Base-by-base conservation (phyloP, 2,113 vertebrate species). In the Panurus biarmicus region DNA sequence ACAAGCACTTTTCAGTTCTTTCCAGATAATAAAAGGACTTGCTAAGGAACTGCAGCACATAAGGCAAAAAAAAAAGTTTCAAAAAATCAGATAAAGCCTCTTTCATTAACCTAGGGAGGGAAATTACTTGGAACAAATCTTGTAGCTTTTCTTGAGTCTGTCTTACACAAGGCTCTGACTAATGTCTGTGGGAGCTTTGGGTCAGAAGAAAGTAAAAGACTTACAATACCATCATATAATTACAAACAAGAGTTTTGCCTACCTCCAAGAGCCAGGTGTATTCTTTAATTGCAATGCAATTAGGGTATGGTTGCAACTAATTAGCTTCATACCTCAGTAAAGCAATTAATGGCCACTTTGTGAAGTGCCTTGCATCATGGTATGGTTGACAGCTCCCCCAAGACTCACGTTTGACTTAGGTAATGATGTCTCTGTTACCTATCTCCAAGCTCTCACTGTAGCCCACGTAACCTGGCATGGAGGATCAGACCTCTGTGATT, bases 281-380 rank as follows among this genome's bases (percentile, higher is more conserved):
- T 70, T 94, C 25, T 89, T 94, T 96, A 98, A 97, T 85, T 92
- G 94, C 70, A 75, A 73, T 65, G 89, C 94, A 96, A 89, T 96
- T 93, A 96, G 92, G 85, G 56, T 36, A 36, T 1, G 33, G 92
- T 61, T 12, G 28, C 35, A 88, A 56, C 92, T 97, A 96, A 97
- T 98, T 95, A 97, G 93, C 20, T 25, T 64, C 35, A 42, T 35
- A 69, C 79, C 53, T 62, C 64, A 73, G 84, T 38, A 87, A 29
- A 78, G 91, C 93, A 90, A 96, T 94, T 71, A 91, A 85, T 69
- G 96, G 94, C 86, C 51, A 50, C 45, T 94, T 87, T 83, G 56
- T 80, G 67, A 69, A 78, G 73, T 24, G 58, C 66, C 50, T 87
- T 96, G 95, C 97, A 96, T 95, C 96, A 95, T 6, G 70, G 89